Evolutionary conservation across 2,888 invertebrate species (phyloP).

Genomic region (Rapana venosa): DNA sequence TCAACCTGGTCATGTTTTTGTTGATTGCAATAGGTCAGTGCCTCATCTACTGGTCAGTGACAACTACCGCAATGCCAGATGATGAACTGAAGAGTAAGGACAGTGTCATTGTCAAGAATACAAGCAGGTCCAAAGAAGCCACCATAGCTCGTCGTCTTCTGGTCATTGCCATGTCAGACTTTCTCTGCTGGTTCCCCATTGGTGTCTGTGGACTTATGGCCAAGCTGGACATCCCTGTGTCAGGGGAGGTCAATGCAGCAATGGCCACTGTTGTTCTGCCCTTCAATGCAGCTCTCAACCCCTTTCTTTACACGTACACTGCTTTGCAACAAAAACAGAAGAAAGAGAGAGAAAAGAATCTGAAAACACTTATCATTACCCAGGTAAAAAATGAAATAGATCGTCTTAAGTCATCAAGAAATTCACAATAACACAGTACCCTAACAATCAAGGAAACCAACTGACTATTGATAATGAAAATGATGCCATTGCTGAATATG

Average conservation of each 20-base stretch:
- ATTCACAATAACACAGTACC: too few relatives aligned
- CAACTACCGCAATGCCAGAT: neutral
- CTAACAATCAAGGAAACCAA: too few relatives aligned
- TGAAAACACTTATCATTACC: neutral
- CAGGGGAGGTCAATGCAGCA: slow-evolving; percentile 12
- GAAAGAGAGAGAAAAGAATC: neutral
- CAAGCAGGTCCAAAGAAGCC: neutral
- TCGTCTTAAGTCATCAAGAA: too few relatives aligned
- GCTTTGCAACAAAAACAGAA: neutral
- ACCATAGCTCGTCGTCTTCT: slow-evolving; percentile 2
- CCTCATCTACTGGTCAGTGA: slow-evolving; percentile 70
- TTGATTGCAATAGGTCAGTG: slow-evolving; percentile 71
- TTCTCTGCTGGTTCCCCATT: slow-evolving; percentile 31
- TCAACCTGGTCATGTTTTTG: slow-evolving; percentile 71
- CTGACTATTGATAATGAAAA: too few relatives aligned
- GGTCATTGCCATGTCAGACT: neutral
- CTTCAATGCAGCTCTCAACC: slow-evolving; percentile 38
- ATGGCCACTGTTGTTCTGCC: slow-evolving; percentile 38
- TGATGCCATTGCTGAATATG: too few relatives aligned
- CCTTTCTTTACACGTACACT: slow-evolving; percentile 37
- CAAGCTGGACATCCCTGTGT: neutral
- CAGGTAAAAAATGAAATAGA: neutral
- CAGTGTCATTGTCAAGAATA: neutral
- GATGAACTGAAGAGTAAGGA: neutral
- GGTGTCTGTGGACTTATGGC: slow-evolving; percentile 18